These are phyloP conservation scores for Linyphia triangularis DNA, from an alignment of 2,888 invertebrate genomes.

Conservation along the genomic window DNA sequence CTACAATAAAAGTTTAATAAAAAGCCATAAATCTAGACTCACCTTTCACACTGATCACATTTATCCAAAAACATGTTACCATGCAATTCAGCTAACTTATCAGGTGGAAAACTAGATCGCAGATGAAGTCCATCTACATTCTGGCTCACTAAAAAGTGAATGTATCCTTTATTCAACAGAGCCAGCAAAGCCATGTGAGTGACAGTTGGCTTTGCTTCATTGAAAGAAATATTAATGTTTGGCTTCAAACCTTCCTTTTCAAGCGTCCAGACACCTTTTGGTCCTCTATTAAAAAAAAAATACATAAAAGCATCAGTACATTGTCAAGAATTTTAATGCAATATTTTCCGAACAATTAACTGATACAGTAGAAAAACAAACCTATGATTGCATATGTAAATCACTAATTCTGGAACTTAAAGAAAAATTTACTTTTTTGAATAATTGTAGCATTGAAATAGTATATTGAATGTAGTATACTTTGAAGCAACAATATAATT, in stretches of 20 bases:
- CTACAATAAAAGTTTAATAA: too few species aligned
- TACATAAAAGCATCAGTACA: too few species aligned
- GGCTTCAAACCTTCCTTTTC: conserved; percentile 94
- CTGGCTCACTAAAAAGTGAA: conserved; percentile 93
- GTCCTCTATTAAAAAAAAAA: conserved; percentile 84
- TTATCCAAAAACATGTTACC: conserved; percentile 99
- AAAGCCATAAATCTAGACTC: conserved; percentile 77
- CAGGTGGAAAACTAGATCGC: conserved; percentile 90
- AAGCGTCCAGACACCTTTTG: conserved; percentile 97
- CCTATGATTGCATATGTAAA: too few species aligned
- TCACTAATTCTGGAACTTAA: too few species aligned
- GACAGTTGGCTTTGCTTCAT: conserved; percentile 92
- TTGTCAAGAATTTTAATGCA: too few species aligned
- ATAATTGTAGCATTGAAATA: too few species aligned
- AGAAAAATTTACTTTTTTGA: too few species aligned
- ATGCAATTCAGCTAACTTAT: conserved; percentile 93
- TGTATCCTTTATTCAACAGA: conserved; percentile 80
- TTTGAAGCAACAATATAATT: too few species aligned
- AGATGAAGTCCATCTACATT: conserved; percentile 99
- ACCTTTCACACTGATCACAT: conserved; percentile 89
- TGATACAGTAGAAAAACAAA: too few species aligned
- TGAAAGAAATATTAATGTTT: conserved; percentile 90
- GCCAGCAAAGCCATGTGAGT: conserved; percentile 95
- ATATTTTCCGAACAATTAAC: too few species aligned
- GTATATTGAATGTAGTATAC: too few species aligned